A percentile compares a stretch with the other conserved stretches of the same genome.
Conservation (phyloP, 1,140 invertebrate species). For the Ceratosolen solmsi region DNA sequence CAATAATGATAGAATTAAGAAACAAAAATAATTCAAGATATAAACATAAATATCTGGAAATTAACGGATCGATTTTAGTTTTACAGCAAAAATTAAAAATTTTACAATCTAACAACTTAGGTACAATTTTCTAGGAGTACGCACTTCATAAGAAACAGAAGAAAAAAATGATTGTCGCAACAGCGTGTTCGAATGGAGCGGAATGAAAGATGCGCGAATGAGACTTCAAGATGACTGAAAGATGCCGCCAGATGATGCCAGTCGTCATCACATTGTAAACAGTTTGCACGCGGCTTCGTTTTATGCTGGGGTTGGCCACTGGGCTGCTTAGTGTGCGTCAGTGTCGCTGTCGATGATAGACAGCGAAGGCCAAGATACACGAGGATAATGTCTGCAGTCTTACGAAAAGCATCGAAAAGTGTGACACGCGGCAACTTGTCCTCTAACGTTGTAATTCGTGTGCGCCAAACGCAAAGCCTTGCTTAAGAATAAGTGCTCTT, state of each 20-base stretch:
- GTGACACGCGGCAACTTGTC: not conserved
- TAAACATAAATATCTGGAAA: no score
- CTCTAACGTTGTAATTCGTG: not conserved
- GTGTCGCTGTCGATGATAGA: slow-evolving; percentile 5
- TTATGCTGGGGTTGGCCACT: not conserved
- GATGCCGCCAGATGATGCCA: not conserved
- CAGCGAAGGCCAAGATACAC: not conserved
- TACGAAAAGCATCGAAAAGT: slow-evolving; percentile 8
- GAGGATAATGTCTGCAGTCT: slow-evolving; percentile 15
- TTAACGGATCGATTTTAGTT: no score
- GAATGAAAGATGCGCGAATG: not conserved
- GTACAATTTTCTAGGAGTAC: no score
- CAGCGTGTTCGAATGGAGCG: not conserved
- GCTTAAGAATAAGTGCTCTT: not conserved
- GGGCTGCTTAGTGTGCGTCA: not conserved
- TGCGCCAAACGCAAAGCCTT: not conserved
- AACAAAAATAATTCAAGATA: no score
- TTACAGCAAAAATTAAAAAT: no score
- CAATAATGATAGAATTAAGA: no score
- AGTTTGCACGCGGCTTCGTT: not conserved
- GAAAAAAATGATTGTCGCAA: no score
- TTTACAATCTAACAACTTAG: no score
- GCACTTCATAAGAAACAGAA: no score
- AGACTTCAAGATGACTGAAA: not conserved
- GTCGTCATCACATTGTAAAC: not conserved